A percentile compares a stretch with the other conserved stretches of the same genome.
phyloP scores from a whole-genome alignment of 1,140 invertebrate species.

The Saxidomus purpurata region DNA sequence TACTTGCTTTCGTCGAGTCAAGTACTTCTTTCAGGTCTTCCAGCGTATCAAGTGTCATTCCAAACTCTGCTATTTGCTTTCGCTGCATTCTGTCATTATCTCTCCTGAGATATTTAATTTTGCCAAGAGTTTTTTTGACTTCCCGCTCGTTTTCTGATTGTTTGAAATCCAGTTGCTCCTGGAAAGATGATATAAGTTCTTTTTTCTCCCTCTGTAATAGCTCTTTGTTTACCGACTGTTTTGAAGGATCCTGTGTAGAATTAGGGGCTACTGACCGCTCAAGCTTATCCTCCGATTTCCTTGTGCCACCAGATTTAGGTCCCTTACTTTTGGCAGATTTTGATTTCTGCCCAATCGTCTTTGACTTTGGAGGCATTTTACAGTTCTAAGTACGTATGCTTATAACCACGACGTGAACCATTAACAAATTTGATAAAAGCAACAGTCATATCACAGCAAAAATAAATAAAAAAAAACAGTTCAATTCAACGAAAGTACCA shows the following conservation, averaged over 20 bases:
- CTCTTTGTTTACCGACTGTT: constrained; percentile 48
- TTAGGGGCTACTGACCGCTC: constrained; percentile 37
- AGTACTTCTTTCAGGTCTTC: constrained; percentile 26
- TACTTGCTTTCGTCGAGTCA: constrained; percentile 35
- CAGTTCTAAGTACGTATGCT: no score
- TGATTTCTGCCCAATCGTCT: background rate
- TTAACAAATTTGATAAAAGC: no score
- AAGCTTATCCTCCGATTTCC: background rate
- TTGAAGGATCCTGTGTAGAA: constrained; percentile 45
- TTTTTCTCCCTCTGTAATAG: constrained; percentile 40
- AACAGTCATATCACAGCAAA: no score
- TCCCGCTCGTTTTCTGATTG: constrained; percentile 36
- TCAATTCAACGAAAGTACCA: no score
- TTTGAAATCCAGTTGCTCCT: constrained; percentile 38
- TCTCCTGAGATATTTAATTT: constrained; percentile 34
- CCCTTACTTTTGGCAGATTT: background rate
- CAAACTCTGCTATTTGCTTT: constrained; percentile 43
- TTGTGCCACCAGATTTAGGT: background rate
- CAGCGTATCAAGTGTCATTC: constrained; percentile 46
- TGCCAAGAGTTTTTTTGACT: constrained; percentile 9
- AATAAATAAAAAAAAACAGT: no score
- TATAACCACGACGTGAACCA: no score
- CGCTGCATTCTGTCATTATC: constrained; percentile 55
- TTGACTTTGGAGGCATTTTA: constrained; percentile 23
- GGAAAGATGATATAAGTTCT: constrained; percentile 38